Evolutionary conservation across 2,113 vertebrate genomes (phyloP).

Genomic region (Brevimyrus niger): DNA sequence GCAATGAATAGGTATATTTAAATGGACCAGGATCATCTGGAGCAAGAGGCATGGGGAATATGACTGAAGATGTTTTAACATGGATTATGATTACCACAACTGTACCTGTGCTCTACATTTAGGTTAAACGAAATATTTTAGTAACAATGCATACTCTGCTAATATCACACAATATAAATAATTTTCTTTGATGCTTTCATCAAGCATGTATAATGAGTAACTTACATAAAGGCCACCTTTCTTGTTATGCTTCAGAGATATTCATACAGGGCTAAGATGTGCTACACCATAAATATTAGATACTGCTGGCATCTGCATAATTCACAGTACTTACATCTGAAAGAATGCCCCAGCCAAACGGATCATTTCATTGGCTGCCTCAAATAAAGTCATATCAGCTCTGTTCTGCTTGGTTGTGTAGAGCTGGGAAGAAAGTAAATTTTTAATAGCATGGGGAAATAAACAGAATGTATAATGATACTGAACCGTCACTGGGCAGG

Average conservation of each 20-base stretch:
- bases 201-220: constrained; percentile 21
- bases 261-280: constrained; percentile 33
- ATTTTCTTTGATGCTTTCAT: not conserved
- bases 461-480: constrained; percentile 48
- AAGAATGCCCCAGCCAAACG: constrained; percentile 39
- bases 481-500: constrained; percentile 43
- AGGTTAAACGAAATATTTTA: not conserved
- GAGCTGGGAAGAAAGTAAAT: constrained; percentile 41
- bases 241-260: constrained; percentile 34
- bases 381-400: constrained; percentile 39
- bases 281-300: constrained; percentile 53
- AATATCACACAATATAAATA: not conserved
- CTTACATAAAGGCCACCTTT: constrained; percentile 20
- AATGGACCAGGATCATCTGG: not conserved
- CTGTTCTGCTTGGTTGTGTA: constrained; percentile 35
- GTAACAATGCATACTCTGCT: not conserved
- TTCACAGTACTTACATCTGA: constrained; percentile 58
- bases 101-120: not conserved
- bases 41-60: not conserved
- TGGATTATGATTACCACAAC: not conserved
- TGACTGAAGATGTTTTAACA: not conserved
- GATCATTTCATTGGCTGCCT: constrained; percentile 42
- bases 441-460: constrained; percentile 46
- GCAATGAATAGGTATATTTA: not conserved
- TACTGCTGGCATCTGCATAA: constrained; percentile 52